A percentile compares a stretch with the other conserved stretches of the same genome.
These are phyloP conservation scores for Dolichoris vasculosae DNA, from an alignment of 1,140 invertebrate species.

Conservation along the genomic window DNA sequence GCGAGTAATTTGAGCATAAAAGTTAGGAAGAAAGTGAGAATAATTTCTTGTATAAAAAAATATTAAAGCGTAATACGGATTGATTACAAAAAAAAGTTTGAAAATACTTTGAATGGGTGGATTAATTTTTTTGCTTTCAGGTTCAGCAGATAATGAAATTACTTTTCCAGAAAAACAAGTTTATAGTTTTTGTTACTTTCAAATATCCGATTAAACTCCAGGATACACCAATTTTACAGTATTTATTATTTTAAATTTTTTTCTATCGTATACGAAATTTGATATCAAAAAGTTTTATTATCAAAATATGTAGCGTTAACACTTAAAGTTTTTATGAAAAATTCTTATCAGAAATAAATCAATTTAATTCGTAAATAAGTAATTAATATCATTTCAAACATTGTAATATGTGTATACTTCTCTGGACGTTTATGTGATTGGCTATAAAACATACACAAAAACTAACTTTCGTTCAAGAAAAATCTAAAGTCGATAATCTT, in stretches of 20 bases:
- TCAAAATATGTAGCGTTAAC: neutral
- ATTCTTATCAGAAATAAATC: neutral
- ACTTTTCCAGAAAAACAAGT: neutral
- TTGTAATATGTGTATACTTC: neutral
- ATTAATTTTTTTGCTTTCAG: neutral
- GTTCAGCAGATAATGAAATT: neutral
- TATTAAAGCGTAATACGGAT: neutral
- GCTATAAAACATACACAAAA: neutral
- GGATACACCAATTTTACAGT: neutral
- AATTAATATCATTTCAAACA: neutral
- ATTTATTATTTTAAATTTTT: neutral
- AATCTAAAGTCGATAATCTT: neutral
- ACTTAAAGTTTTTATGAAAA: neutral
- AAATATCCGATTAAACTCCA: neutral
- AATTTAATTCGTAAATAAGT: neutral
- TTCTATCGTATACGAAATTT: neutral
- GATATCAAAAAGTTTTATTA: neutral
- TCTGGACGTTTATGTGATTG: neutral
- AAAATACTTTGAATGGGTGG: neutral
- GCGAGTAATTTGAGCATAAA: neutral
- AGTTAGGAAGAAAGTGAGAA: neutral
- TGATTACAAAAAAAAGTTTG: neutral
- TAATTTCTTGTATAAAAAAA: neutral
- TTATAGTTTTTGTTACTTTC: neutral
- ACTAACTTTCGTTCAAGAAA: neutral